phyloP scores from a whole-genome alignment of 1,140 invertebrate genomes.

The Asobara japonica region DNA sequence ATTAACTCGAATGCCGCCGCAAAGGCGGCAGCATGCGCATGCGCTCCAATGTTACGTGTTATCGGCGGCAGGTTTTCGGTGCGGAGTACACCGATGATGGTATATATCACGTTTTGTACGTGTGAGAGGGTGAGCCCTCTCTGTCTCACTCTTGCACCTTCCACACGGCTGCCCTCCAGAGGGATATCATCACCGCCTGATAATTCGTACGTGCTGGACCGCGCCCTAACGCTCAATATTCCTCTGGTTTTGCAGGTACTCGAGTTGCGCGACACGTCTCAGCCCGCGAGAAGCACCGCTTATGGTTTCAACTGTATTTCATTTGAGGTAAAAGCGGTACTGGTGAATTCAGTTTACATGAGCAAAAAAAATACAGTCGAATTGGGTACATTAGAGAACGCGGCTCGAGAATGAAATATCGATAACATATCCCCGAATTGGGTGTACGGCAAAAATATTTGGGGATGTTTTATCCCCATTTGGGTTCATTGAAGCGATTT shows the following conservation, averaged over 20 bases:
- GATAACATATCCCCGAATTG: too few species aligned
- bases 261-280: constrained; percentile 21
- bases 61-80: constrained; percentile 35
- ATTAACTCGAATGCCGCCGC: constrained; percentile 64
- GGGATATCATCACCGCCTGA: constrained; percentile 29
- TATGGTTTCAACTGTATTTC: too few species aligned
- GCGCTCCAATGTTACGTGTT: constrained; percentile 41
- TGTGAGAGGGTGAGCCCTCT: constrained; percentile 5
- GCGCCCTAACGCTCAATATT: constrained; percentile 24
- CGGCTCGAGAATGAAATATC: too few species aligned
- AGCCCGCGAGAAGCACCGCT: neutral
- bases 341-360: too few species aligned
- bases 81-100: neutral
- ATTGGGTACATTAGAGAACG: too few species aligned
- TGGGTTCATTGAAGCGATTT: too few species aligned
- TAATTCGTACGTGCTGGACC: constrained; percentile 31
- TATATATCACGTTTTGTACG: constrained; percentile 7
- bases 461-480: too few species aligned
- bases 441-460: too few species aligned
- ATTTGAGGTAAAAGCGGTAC: too few species aligned
- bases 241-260: neutral
- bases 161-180: neutral
- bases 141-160: neutral
- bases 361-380: too few species aligned
- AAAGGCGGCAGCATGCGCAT: constrained; percentile 35